Evolutionary conservation across 35 echinoderm and acorn worm genomes (phyloP).

Genomic region (Apostichopus californicus): DNA sequence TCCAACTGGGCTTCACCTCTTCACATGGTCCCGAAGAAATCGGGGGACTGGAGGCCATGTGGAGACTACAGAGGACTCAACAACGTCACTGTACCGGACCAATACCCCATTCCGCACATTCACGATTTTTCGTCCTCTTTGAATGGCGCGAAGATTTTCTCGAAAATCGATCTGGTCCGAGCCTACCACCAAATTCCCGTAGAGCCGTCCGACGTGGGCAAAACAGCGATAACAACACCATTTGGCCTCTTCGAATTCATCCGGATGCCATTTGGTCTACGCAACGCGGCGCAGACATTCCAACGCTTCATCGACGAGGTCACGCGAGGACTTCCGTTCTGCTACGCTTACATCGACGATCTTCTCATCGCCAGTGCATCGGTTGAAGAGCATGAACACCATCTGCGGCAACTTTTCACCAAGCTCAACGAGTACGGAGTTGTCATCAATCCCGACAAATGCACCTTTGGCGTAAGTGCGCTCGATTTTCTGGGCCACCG

Average conservation of each 20-base stretch:
- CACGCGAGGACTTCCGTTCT: too few species aligned
- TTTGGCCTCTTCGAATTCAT: too few species aligned
- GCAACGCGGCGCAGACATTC: slow-evolving; percentile 51
- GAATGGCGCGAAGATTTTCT: too few species aligned
- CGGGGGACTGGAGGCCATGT: neutral
- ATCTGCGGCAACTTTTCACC: neutral
- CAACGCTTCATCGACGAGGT: slow-evolving; percentile 39
- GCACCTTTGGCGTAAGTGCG: neutral
- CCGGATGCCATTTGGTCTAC: neutral
- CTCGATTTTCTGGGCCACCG: slow-evolving; percentile 41
- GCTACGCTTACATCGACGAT: too few species aligned
- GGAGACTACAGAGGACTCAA: slow-evolving; percentile 3
- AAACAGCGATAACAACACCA: too few species aligned
- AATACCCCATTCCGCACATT: too few species aligned
- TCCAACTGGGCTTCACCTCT: too few species aligned
- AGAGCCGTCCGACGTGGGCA: too few species aligned
- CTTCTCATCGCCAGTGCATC: too few species aligned
- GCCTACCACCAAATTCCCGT: too few species aligned
- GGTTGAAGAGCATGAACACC: slow-evolving; percentile 21
- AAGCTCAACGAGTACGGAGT: slow-evolving; percentile 15
- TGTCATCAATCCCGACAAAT: slow-evolving; percentile 19
- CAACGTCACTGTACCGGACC: too few species aligned
- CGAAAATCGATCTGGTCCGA: neutral
- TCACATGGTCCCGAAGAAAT: slow-evolving; percentile 1
- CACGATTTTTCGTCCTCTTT: too few species aligned